phyloP scores from a whole-genome alignment of 64 coral and sea anemone genomes.

The Pocillopora damicornis region DNA sequence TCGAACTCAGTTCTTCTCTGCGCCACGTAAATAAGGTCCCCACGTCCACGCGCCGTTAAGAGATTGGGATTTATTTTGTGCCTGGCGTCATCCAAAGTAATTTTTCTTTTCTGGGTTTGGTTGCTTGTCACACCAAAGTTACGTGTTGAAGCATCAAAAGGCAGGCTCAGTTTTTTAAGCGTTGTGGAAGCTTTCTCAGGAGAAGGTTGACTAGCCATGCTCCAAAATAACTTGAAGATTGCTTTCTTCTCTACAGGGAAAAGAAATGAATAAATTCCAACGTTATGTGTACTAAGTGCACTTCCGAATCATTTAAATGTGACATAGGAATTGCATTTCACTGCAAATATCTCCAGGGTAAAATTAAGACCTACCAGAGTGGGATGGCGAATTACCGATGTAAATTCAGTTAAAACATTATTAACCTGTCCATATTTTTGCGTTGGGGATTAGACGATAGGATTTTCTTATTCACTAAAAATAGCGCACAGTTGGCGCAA shows the following conservation, averaged over 20 bases:
- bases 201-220: not conserved
- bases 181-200: not conserved
- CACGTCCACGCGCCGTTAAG: not conserved
- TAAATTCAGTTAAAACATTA: too few species aligned
- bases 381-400: too few species aligned
- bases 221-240: slow-evolving; percentile 17
- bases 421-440: too few species aligned
- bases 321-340: too few species aligned
- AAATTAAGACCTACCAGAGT: too few species aligned
- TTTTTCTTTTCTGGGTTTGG: not conserved
- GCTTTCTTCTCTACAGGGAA: slow-evolving; percentile 8
- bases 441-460: too few species aligned
- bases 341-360: too few species aligned
- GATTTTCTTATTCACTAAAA: too few species aligned
- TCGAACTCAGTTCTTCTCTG: slow-evolving; percentile 57
- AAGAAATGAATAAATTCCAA: not conserved
- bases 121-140: not conserved
- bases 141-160: not conserved
- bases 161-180: not conserved
- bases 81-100: not conserved
- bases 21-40: not conserved
- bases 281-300: too few species aligned
- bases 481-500: too few species aligned
- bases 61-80: not conserved
- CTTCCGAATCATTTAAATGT: too few species aligned